Base-by-base conservation (phyloP, 2,113 vertebrate species). In the Caloenas nicobarica region DNA sequence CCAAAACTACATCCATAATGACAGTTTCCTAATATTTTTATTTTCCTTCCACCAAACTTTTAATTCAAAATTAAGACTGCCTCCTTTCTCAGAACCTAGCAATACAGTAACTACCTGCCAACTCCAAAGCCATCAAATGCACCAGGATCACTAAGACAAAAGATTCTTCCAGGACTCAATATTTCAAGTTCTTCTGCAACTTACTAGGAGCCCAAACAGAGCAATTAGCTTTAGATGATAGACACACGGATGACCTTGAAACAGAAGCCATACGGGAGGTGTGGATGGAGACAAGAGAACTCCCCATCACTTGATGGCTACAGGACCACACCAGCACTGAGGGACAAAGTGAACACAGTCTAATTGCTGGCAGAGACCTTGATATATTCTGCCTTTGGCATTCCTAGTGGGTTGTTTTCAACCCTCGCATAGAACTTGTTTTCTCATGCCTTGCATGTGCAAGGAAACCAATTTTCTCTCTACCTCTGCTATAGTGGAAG, bases 1-100 rank as follows among this genome's bases (percentile, higher is more conserved):
- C 29, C 34, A 62, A 62, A 91, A n/a, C 33, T n/a, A 29, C 2
- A 58, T 6, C 16, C 40, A 16, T 38, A 74, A 7, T 10, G 48
- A 76, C 13, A 72, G 14, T 15, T 77, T 78, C 26, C 42, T 38
- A 13, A 24, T 33, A 10, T 5, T 33, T 62, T 71, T 46, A 46
- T 58, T 36, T 40, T 29, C 6, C 7, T 61, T 90, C 42, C 72
- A 71, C 65, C 14, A 76, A 64, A 74, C 25, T 66, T 64, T 71
- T 53, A 87, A 62, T 13, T n/a, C 23, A 15, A 69, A 87, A 60
- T 58, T 44, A 84, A 4, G 26, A 73, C 18, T 73, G 24, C 5
- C 5, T 83, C 8, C 44, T 66, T 66, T 58, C 50, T 64, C 0
- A 0, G 29, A 48, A 42, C 12, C 33, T n/a, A 48, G 14, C 7